Base-by-base conservation (phyloP, 2,888 invertebrate species). In the Eledona agricola region DNA sequence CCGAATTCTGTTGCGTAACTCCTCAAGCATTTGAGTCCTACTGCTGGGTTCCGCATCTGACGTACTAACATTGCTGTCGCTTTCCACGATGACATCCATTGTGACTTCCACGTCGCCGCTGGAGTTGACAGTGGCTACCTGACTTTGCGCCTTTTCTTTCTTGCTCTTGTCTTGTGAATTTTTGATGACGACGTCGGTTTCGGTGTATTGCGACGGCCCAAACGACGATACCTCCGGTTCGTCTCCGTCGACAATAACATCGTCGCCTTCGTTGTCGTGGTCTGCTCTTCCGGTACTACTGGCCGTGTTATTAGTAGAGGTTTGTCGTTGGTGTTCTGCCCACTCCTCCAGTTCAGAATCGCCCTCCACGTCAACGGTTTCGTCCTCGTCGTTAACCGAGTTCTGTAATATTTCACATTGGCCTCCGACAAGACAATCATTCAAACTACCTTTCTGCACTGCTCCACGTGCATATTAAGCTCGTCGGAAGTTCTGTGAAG, bases 351-450 rank as follows among this genome's bases (percentile, higher is more conserved):
- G 79, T 57, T 80, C 80, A 7, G 76, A 75, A 62, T 80, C 79
- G 1, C 83, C 84, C 69, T 85, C 85, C 9, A 84, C 85, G 62
- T 87, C 87, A 3, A 87, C 85, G 0, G 84, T 83, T 74, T 87
- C 87, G 61, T 86, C 85, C 71, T 87, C 86, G 9, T 85, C 85
- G 51, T 76, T 65, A 32, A 64, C 57, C 6, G 59, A 55, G 49
- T 66, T 63, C 67, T 70, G 25, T n/a, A n/a, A n/a, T n/a, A n/a
- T n/a, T n/a, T n/a, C n/a, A n/a, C n/a, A n/a, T n/a, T n/a, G n/a
- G n/a, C 2, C 12, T 4, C 9, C 12, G 3, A 28, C 19, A 52
- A 20, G n/a, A n/a, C n/a, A n/a, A n/a, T n/a, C n/a, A 28, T 5
- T 19, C 17, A 5, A 55, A 56, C 63, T 72, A 82, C 81, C 78